A percentile compares a stretch with the other conserved stretches of the same genome.
Conservation (phyloP, 1,140 invertebrate genomes). For the Phenacoccus solenopsis region DNA sequence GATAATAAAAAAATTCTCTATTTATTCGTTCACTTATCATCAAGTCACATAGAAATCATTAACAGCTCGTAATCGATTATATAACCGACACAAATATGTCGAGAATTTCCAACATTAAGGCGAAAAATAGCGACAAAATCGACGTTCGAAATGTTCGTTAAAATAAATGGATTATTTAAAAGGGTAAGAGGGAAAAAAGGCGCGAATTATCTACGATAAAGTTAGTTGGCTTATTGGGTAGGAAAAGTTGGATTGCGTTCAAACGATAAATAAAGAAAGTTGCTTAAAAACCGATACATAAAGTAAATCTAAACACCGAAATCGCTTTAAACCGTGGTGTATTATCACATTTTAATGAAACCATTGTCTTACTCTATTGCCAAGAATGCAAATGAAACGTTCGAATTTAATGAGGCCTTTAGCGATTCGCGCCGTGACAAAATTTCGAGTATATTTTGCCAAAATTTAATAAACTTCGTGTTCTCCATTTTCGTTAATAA, state of each 20-base stretch:
- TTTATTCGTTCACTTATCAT: too few relatives aligned
- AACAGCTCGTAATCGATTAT: too few relatives aligned
- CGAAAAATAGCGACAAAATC: too few relatives aligned
- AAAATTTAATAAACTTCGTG: constrained; percentile 12
- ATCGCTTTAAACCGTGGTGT: constrained; percentile 1
- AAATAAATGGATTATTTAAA: too few relatives aligned
- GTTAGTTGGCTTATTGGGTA: background rate
- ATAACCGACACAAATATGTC: too few relatives aligned
- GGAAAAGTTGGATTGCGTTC: constrained; percentile 3
- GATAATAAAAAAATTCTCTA: too few relatives aligned
- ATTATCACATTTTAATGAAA: constrained; percentile 10
- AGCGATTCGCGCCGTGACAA: constrained; percentile 4
- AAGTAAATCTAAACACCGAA: constrained; percentile 7
- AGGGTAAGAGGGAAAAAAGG: too few relatives aligned
- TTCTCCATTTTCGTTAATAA: constrained; percentile 6
- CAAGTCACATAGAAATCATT: too few relatives aligned
- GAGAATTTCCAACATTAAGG: too few relatives aligned
- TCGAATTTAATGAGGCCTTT: constrained; percentile 12
- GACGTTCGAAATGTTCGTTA: too few relatives aligned
- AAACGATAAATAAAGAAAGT: constrained; percentile 13
- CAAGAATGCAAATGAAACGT: constrained; percentile 17
- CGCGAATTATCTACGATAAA: constrained; percentile 4
- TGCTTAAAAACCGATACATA: constrained; percentile 14
- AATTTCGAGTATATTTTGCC: constrained; percentile 11
- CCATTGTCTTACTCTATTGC: constrained; percentile 7